Percentiles rank a stretch among this genome's conserved stretches.
Evolutionary conservation across 2,797 vertebrate genomes (phyloP).

Genomic region (Alcedo quadribrachys): DNA sequence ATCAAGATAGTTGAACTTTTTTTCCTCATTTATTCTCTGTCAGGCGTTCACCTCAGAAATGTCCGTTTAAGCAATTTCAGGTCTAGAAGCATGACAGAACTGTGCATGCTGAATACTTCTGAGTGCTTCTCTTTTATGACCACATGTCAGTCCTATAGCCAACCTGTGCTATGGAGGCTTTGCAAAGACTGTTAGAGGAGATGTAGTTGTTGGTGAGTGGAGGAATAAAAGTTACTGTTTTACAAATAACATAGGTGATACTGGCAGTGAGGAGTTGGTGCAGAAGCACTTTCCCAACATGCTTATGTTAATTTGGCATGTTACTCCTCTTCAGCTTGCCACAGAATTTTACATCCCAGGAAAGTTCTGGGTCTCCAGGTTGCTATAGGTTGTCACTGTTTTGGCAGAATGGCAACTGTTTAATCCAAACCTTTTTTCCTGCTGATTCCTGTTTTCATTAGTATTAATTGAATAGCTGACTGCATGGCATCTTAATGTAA

Average conservation of each 20-base stretch:
- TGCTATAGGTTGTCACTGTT: not conserved
- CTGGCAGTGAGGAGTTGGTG: not conserved
- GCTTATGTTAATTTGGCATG: conserved; percentile 1
- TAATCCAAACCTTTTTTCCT: conserved; percentile 3
- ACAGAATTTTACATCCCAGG: not conserved
- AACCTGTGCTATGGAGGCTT: not conserved
- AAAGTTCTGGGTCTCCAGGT: not conserved
- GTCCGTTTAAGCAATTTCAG: not conserved
- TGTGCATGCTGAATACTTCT: not conserved
- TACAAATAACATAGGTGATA: not conserved
- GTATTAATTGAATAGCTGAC: not conserved
- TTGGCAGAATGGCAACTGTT: conserved; percentile 26
- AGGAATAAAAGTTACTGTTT: not conserved
- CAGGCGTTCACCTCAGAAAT: not conserved
- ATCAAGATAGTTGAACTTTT: not conserved
- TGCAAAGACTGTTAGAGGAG: not conserved
- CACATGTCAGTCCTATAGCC: not conserved
- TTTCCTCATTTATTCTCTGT: not conserved
- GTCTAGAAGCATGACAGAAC: not conserved
- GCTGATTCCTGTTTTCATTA: not conserved
- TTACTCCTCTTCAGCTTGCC: not conserved
- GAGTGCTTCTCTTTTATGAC: not conserved
- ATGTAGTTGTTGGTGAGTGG: not conserved
- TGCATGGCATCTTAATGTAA: not conserved
- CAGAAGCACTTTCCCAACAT: conserved; percentile 5